phyloP scores from a whole-genome alignment of 2,113 vertebrate species.

The Ceuthmochares aereus region DNA sequence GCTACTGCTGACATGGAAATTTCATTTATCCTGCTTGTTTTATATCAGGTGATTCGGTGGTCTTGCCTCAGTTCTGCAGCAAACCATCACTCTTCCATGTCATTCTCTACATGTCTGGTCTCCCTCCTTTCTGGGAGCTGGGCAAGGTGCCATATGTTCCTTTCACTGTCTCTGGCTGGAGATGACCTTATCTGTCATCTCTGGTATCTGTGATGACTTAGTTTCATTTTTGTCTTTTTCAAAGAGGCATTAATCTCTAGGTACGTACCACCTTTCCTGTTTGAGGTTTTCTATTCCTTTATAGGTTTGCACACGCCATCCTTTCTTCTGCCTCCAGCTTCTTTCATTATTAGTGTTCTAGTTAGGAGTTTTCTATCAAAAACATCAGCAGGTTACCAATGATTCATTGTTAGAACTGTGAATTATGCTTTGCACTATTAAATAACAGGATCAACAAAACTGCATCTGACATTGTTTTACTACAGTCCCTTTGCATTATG shows the following conservation, averaged over 20 bases:
- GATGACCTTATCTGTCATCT: not conserved
- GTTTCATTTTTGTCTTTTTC: not conserved
- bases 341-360: not conserved
- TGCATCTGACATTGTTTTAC: not conserved
- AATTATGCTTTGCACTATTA: not conserved
- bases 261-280: not conserved
- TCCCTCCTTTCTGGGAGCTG: not conserved
- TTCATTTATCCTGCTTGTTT: not conserved
- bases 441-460: not conserved
- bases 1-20: not conserved
- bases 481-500: not conserved
- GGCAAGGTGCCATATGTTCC: not conserved
- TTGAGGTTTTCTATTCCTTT: not conserved
- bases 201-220: not conserved
- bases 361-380: not conserved
- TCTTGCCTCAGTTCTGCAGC: not conserved
- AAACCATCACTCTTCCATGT: not conserved
- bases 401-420: not conserved
- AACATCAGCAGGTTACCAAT: fast-evolving
- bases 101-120: not conserved
- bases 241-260: not conserved
- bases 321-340: not conserved
- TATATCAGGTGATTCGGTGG: not conserved
- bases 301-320: not conserved
- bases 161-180: not conserved